Percentiles rank a stretch among this genome's conserved stretches.
These are phyloP conservation scores for Cybosia mesomella DNA, from an alignment of 2,888 invertebrate genomes.

Conservation along the genomic window DNA sequence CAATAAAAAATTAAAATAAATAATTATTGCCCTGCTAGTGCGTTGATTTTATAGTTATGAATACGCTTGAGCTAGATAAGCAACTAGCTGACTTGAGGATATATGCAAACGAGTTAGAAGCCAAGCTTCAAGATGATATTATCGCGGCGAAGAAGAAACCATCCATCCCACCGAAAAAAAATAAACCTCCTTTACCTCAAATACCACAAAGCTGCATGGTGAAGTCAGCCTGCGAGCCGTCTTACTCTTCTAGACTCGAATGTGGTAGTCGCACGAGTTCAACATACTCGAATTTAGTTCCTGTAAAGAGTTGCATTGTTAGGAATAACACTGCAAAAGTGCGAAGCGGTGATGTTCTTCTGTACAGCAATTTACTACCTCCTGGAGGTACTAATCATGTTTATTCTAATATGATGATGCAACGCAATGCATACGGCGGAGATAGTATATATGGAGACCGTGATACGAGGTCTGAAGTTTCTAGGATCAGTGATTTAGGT, in stretches of 20 bases:
- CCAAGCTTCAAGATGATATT: constrained; percentile 83
- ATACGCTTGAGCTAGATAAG: constrained; percentile 80
- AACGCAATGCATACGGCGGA: constrained; percentile 78
- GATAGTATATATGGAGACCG: constrained; percentile 84
- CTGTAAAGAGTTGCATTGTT: constrained; percentile 84
- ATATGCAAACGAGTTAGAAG: constrained; percentile 82
- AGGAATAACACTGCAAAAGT: constrained; percentile 75
- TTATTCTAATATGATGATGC: constrained; percentile 80
- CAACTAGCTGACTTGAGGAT: constrained; percentile 82
- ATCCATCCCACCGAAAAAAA: constrained; percentile 82
- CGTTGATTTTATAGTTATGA: constrained; percentile 64
- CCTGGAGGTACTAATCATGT: constrained; percentile 84
- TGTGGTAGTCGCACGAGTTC: constrained; percentile 81
- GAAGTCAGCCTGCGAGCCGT: constrained; percentile 91
- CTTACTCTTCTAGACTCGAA: constrained; percentile 91
- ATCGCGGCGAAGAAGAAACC: constrained; percentile 82
- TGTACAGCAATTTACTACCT: constrained; percentile 82
- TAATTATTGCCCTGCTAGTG: constrained; percentile 22
- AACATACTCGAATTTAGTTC: constrained; percentile 82
- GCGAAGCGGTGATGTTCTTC: constrained; percentile 78
- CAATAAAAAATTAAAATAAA: constrained; percentile 39
- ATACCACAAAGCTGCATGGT: constrained; percentile 93
- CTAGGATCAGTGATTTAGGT: constrained; percentile 80
- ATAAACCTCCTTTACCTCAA: constrained; percentile 83
- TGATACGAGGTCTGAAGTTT: constrained; percentile 78